Percentiles rank a stretch among this genome's conserved stretches.
Conservation (phyloP, 2,888 invertebrate species). For the Graphium colonna region DNA sequence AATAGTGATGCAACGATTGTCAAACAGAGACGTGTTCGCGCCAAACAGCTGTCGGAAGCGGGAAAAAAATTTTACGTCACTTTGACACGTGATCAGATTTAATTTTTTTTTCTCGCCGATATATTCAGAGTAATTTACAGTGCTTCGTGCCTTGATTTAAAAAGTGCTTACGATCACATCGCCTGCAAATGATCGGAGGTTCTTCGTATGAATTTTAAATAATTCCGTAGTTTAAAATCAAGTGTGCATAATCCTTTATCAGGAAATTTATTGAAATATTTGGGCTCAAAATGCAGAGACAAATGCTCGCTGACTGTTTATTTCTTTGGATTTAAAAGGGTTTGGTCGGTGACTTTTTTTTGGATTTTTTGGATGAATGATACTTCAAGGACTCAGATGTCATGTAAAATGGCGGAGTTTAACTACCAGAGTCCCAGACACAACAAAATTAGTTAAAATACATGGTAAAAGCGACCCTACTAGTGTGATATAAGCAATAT, state of each 20-base stretch:
- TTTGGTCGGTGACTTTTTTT: neutral
- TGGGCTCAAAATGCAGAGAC: neutral
- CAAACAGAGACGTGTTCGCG: constrained; percentile 8
- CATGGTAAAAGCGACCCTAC: no score
- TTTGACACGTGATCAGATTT: constrained; percentile 2
- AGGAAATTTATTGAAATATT: neutral
- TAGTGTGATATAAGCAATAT: no score
- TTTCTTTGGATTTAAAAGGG: neutral
- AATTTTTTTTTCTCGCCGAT: constrained; percentile 8
- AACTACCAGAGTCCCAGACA: no score
- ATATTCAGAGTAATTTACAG: neutral
- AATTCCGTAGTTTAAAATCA: no score
- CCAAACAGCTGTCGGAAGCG: constrained; percentile 17
- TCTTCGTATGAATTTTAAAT: neutral
- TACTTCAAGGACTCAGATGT: no score
- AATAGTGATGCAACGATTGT: constrained; percentile 8
- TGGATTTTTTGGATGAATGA: no score
- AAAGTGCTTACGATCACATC: neutral
- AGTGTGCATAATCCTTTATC: neutral
- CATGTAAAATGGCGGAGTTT: no score
- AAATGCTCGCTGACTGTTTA: neutral
- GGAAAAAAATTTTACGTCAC: constrained; percentile 14
- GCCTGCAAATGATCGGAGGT: neutral
- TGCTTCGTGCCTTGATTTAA: neutral
- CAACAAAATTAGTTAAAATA: no score